Conservation (phyloP, 2,797 vertebrate genomes). For the Hydrocynus forskahlii region DNA sequence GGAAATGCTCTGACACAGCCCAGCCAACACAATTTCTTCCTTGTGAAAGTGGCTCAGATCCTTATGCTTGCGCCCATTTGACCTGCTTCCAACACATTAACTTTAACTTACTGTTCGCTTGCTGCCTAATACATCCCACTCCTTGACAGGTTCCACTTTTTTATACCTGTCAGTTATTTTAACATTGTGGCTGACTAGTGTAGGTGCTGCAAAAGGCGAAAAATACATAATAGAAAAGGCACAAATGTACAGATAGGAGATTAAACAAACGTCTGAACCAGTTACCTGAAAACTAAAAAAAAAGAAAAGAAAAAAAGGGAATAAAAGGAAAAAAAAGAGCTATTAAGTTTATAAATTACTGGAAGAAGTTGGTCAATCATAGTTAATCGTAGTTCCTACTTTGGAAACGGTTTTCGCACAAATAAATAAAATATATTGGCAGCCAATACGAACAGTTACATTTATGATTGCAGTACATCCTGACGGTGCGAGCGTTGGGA, state of each 20-base stretch:
- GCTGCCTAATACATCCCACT: too few species aligned
- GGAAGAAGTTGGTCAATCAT: constrained; percentile 50
- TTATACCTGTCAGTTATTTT: too few species aligned
- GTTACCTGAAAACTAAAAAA: constrained; percentile 63
- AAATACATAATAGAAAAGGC: constrained; percentile 87
- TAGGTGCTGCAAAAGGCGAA: constrained; percentile 83
- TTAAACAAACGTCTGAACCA: constrained; percentile 72
- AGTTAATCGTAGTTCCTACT: constrained; percentile 35
- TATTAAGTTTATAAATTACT: constrained; percentile 53
- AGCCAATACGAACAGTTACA: constrained; percentile 86
- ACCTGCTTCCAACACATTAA: too few species aligned
- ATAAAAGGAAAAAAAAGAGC: constrained; percentile 15
- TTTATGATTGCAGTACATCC: constrained; percentile 85
- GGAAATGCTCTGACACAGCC: too few species aligned
- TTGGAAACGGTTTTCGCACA: constrained; percentile 54
- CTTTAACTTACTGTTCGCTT: too few species aligned
- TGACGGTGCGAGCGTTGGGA: constrained; percentile 78
- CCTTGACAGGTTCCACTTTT: too few species aligned
- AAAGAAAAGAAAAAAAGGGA: constrained; percentile 23
- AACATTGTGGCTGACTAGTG: too few species aligned
- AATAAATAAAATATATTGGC: constrained; percentile 75
- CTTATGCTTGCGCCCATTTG: too few species aligned
- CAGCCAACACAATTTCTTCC: too few species aligned
- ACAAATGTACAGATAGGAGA: constrained; percentile 84
- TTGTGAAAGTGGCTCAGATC: too few species aligned